Base-by-base conservation (phyloP, 2,797 vertebrate species). In the Podarcis lilfordi region DNA sequence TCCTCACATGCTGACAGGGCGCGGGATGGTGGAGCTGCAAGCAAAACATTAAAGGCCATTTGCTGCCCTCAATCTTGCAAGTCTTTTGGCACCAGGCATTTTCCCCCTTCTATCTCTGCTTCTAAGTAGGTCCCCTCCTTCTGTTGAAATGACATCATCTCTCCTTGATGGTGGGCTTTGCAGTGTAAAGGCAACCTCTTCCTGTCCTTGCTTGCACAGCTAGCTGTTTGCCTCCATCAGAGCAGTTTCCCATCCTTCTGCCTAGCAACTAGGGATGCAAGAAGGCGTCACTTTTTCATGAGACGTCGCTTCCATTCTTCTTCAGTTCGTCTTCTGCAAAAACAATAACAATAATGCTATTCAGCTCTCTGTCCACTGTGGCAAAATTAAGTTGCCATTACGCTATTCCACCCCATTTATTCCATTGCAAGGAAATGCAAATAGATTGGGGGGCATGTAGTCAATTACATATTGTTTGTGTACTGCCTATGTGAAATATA, bases 11-110 rank as follows among this genome's bases (percentile, higher is more conserved):
- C 80, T 91, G 88, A 83, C 50, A 6, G 86, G 74, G 68, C 35
- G 92, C 92, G 93, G 82, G 93, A 91, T 91, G 89, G 90, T 84
- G 45, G 93, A 95, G 88, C 87, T 88, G 85, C 90, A 92, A 91
- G 90, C 84, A 82, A 91, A 94, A 94, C 82, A 87, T 89, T 92
- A 94, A 88, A 86, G 92, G 86, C 89, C 85, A 88, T 95, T 94
- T 94, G 90, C 89, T 90, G 82, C 59, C 69, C 84, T 93, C 76
- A 59, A 89, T 90, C 91, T 90, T 82, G 11, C 4, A 71, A 66
- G 71, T 82, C 75, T 95, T 91, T 91, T 80, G 80, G 80, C 80
- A 88, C 23, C 3, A 13, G 80, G 74, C 5, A 7, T 71, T 90
- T 93, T 91, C 92, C 92, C 50, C 50, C 50, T 55, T 15, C 50